Evolutionary conservation across 92 coral and sea anemone species (phyloP), one percentile per base, ranked within the genome.

Genomic region (Heliopora coerulea): DNA sequence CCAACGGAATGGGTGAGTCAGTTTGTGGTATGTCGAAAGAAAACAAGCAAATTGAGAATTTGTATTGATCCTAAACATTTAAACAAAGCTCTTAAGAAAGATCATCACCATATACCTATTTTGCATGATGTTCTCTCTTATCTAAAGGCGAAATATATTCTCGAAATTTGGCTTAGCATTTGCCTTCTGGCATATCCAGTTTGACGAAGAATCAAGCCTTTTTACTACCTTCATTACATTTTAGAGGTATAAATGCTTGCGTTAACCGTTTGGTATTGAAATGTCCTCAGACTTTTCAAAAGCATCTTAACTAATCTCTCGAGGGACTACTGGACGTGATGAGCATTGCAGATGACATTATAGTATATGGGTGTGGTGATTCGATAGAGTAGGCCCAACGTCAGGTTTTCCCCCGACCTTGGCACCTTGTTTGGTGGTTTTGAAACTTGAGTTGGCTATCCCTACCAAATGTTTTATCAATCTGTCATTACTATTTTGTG

Each of bases 1-100:
- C 78, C 78, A 34, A 40, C 78, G 11, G 79, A 59, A 32, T 80
- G 72, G 79, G 62, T 79, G 26, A 66, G 79, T 9, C 76, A 65
- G 40, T 65, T 54, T 39, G 83, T 79, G 13, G 83, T 40, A 19
- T 34, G 62, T 15, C 61, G 35, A 62, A 79, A 79, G 78, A 57
- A 78, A 49, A 65, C 30, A 13, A 50, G 83, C 20, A 41, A 61
- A 25, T 41, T 79, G 25, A 14, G 62, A 34, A 67, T 68, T 8
- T 79, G 82, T 62, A 65, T 67, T 0, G 83, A 79, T 54, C 83
- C 68, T 15, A 70, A 50, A 44, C 60, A 56, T 40, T 49, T 79
- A 20, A 79, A 44, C 31, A 40, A 54, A 27, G 79, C 79, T 32
- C 79, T 79, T 12, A 69, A 58, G 34, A 26, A 72, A 79, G 5